A percentile compares a stretch with the other conserved stretches of the same genome.
phyloP scores from a whole-genome alignment of 1,140 invertebrate species.

The Nephila pilipes region DNA sequence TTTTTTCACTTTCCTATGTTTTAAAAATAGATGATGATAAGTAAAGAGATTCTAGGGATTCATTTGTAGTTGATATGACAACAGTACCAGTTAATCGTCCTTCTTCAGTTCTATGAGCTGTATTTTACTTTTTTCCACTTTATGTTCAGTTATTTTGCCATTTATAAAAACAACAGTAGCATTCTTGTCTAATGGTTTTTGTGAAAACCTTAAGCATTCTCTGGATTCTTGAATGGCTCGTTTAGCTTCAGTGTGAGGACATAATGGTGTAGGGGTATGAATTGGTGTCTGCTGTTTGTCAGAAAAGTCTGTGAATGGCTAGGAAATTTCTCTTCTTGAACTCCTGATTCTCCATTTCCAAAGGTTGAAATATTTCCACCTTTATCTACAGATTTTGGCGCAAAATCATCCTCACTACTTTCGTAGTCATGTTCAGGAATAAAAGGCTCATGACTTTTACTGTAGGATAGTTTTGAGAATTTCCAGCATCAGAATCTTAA shows the following conservation, averaged over 20 bases:
- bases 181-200: constrained; percentile 73
- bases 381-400: constrained; percentile 64
- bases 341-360: constrained; percentile 60
- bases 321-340: constrained; percentile 52
- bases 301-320: not conserved
- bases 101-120: constrained; percentile 73
- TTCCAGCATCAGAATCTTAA: constrained; percentile 70
- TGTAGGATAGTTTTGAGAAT: constrained; percentile 73
- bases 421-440: constrained; percentile 95
- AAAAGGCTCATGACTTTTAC: constrained; percentile 83
- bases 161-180: constrained; percentile 71
- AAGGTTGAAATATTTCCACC: constrained; percentile 63
- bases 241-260: constrained; percentile 77
- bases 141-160: constrained; percentile 71
- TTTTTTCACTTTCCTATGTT: constrained; percentile 55
- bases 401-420: constrained; percentile 78
- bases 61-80: constrained; percentile 75
- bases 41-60: constrained; percentile 64
- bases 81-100: constrained; percentile 69
- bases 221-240: constrained; percentile 75
- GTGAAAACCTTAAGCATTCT: constrained; percentile 64
- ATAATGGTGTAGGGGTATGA: constrained; percentile 22
- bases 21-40: constrained; percentile 70
- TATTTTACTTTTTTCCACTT: constrained; percentile 74
- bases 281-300: not conserved